Evolutionary conservation across 2,113 vertebrate genomes (phyloP), one percentile per base, ranked within the genome.

Genomic region (Hiodon alosoides): DNA sequence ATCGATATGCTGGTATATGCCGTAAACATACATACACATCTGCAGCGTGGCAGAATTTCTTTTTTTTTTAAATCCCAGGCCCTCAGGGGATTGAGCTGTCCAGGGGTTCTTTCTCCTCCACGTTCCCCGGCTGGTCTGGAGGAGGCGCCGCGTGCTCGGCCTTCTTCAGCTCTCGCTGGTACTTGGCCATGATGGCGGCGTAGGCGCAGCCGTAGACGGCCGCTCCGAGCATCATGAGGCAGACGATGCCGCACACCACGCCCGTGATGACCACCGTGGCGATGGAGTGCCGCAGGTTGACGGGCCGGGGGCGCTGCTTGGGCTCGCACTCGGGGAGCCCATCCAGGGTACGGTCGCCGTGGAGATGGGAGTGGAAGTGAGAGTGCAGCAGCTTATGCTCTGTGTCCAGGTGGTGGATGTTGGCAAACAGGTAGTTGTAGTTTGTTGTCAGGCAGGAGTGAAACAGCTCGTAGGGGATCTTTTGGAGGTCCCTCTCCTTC

Each of bases 141-240:
- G 75, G 74, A 69, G 53, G 78, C 81, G 74, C 77, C 4, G 60
- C 58, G 47, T 86, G 85, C 62, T 91, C 89, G 51, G 85, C 89
- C 80, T 90, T 91, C 85, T 92, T 93, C 5, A 93, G 86, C 80
- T 93, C 91, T 1, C 83, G 83, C 59, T 93, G 95, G 84, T 92
- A 91, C 67, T 92, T 94, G 75, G 97, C 96, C 69, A 94, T 93
- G 74, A 99, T 87, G 0, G 95, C 95, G 0, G 97, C 97, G 0
- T 99, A 95, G 72, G 95, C 92, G 3, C 96, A 99, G 51, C 97
- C 97, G 0, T 99, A 99, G 17, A 98, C 88, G 0, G 94, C 94
- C 0, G 96, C 96, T 0, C 86, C 95, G 90, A 99, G 73, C 96
- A 99, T 99, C 97, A 98, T 94, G 71, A 99, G 93, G 71, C 90